Evolutionary conservation across 2,888 invertebrate genomes (phyloP), one percentile per base, ranked within the genome.

Genomic region (Limnephilus auricula): DNA sequence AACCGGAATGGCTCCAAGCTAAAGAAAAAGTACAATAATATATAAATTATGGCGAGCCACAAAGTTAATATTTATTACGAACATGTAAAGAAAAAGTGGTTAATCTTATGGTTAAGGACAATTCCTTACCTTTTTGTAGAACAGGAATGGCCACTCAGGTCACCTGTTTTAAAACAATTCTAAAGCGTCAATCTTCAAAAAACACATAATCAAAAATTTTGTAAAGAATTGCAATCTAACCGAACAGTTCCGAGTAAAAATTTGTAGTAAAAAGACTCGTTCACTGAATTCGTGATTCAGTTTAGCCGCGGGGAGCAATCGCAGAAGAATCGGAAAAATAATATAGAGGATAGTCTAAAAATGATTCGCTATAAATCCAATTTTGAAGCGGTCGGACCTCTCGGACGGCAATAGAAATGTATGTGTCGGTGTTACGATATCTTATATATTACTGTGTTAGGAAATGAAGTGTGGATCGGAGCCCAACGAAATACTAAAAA

Each of bases 291-390:
- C 40, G 85, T 85, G 85, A 85, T 85, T 84, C 45, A 85, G 85
- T 40, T 30, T 25, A 85, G 85, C 85, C 85, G 85, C 85, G 15
- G 85, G 85, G 85, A 40, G 85, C 85, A 85, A 40, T 85, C 85
- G 37, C 40, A 85, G n/a, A 85, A 85, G 85, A 85, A 85, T 85
- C 30, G 85, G 40, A 85, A 65, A 31, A 87, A 87, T 87, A 87
- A 87, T 31, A 32, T 65, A 25, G 78, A 87, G 34, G 31, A 87
- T 65, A 65, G 78, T 87, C 32, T 78, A 78, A 87, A 87, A 87
- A 87, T 87, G 87, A 87, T 87, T 87, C 65, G 65, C 87, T 30
- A 78, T 34, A 87, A 87, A 87, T 87, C 78, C 87, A 78, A 87
- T 87, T 78, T 87, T 40, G 85, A 85, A 85, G 45, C 85, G 85